Evolutionary conservation across 2,113 vertebrate species (phyloP), one percentile per base, ranked within the genome.

Genomic region (Varanus salvator): DNA sequence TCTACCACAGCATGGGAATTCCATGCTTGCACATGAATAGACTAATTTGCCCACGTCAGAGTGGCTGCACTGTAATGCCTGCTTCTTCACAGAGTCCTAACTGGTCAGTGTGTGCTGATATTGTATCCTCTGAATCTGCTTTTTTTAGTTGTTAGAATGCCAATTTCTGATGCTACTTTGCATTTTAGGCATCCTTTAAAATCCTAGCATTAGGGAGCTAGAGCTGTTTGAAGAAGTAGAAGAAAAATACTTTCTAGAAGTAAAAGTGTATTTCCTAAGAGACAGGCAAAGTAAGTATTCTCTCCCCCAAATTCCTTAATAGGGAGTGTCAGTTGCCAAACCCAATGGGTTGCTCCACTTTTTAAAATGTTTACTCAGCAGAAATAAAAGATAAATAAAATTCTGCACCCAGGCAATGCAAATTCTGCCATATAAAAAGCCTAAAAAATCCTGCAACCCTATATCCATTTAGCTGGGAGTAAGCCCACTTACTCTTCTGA

Each of bases 261-360:
- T 31, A 89, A 68, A 84, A 84, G 77, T 84, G 14, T 29, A 84
- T 34, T 89, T 38, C 21, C 8, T 84, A 84, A 4, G 81, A 89
- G 57, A 84, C 48, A 48, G 25, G 34, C 21, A 54, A 66, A 69
- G 15, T 25, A 54, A 15, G 8, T 85, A 78, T 69, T 52, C 50
- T 14, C 48, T 31, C 71, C 60, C 17, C 50, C 64, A 78, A 71
- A 78, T 71, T 85, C 48, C 25, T 90, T 69, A 85, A 44, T 38
- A 11, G n/a, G 82, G 50, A 78, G 75, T 90, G 75, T 23, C n/a
- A 44, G 31, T 2, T 38, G 23, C 31, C 54, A 25, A 44, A 50
- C 19, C 34, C 75, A 29, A 57, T 44, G 6, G 21, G 74, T 23
- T 78, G 75, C 34, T 31, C n/a, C 23, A 71, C 48, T 87, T 87